phyloP scores from a whole-genome alignment of 1,140 invertebrate species.

The Oscheius sp. region DNA sequence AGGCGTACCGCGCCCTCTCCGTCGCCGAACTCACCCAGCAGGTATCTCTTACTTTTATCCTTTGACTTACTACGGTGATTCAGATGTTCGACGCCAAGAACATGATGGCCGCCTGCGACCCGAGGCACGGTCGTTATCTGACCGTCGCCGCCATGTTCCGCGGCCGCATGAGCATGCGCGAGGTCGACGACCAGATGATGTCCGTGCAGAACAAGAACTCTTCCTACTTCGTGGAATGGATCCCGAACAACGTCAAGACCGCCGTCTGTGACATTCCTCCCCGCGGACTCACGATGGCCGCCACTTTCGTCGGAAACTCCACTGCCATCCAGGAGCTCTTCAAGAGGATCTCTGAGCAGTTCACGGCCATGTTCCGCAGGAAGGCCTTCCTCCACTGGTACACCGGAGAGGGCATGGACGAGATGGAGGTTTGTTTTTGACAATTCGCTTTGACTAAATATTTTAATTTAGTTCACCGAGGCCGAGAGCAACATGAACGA shows the following conservation, averaged over 20 bases:
- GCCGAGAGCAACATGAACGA: conserved; percentile 78
- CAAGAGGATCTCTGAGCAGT: conserved; percentile 74
- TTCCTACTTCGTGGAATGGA: conserved; percentile 71
- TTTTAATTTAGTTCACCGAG: conserved; percentile 71
- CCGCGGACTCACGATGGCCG: conserved; percentile 66
- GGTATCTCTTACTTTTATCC: too few relatives aligned
- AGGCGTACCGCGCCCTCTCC: conserved; percentile 76
- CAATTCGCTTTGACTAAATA: too few relatives aligned
- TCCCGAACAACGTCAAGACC: conserved; percentile 71
- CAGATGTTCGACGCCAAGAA: conserved; percentile 73
- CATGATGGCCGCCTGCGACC: conserved; percentile 87
- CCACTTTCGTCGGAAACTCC: conserved; percentile 66
- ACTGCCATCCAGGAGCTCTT: conserved; percentile 79
- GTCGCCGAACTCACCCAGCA: conserved; percentile 83
- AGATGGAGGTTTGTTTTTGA: too few relatives aligned
- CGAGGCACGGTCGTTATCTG: conserved; percentile 80
- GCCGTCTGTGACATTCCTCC: conserved; percentile 64
- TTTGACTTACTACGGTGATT: conserved; percentile 33
- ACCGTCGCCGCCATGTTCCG: conserved; percentile 89
- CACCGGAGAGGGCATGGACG: conserved; percentile 68
- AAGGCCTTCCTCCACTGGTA: conserved; percentile 88
- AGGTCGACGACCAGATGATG: conserved; percentile 68
- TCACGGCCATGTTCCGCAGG: conserved; percentile 77
- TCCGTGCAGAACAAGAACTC: conserved; percentile 68
- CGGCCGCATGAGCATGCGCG: conserved; percentile 82